Conservation (phyloP, 2,113 vertebrate species). For the Apus apus region DNA sequence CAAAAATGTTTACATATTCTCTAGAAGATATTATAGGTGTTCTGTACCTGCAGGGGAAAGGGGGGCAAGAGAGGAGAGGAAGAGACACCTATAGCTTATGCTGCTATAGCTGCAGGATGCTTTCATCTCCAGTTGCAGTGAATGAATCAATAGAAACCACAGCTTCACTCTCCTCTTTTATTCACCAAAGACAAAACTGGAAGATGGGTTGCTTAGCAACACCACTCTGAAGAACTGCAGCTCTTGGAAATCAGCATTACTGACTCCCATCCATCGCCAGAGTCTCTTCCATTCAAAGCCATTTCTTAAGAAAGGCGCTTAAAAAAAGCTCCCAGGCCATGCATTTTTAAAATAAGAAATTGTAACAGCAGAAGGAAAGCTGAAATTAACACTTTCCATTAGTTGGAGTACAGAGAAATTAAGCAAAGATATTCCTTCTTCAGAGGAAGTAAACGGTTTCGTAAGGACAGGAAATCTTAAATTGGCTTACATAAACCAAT, state of each 20-base stretch:
- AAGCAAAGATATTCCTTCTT: not conserved
- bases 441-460: not conserved
- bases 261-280: constrained; percentile 65
- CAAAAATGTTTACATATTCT: not conserved
- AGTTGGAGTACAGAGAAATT: not conserved
- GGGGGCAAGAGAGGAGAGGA: not conserved
- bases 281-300: constrained; percentile 61
- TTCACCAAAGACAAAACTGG: constrained; percentile 70
- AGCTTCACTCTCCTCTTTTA: constrained; percentile 57
- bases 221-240: constrained; percentile 67
- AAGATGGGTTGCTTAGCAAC: constrained; percentile 83
- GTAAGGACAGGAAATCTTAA: not conserved
- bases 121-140: constrained; percentile 68
- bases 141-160: constrained; percentile 72
- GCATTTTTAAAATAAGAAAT: constrained; percentile 47
- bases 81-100: constrained; percentile 37
- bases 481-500: not conserved
- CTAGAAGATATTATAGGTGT: constrained; percentile 31
- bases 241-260: constrained; percentile 76
- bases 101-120: constrained; percentile 68
- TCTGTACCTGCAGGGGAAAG: constrained; percentile 49
- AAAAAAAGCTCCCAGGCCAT: constrained; percentile 1
- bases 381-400: constrained; percentile 13
- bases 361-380: not conserved
- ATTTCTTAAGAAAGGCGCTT: constrained; percentile 39